Conservation (phyloP, 2,888 invertebrate genomes). For the Epistrophella euchroma region DNA sequence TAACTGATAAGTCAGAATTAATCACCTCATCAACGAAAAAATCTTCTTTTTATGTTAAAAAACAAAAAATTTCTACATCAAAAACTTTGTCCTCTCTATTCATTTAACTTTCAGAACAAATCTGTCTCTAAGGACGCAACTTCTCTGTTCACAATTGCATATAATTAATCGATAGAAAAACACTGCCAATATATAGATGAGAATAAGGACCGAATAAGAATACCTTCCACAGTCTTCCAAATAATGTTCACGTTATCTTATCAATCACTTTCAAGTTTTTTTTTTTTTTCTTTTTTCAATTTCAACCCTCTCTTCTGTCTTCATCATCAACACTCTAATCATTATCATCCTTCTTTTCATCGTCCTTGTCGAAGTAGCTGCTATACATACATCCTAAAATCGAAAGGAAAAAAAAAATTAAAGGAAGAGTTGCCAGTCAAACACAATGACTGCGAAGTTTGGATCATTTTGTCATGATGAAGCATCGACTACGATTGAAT, state of each 20-base stretch:
- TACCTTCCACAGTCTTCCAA: conserved; percentile 20
- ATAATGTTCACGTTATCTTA: conserved; percentile 22
- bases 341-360: conserved; percentile 47
- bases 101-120: conserved; percentile 7
- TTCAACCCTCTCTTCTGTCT: neutral
- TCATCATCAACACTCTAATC: conserved; percentile 41
- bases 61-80: neutral
- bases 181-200: neutral
- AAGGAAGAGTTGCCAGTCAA: conserved; percentile 36
- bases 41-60: neutral
- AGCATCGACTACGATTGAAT: conserved; percentile 66
- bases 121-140: conserved; percentile 8
- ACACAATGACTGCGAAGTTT: conserved; percentile 34
- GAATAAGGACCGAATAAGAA: conserved; percentile 1
- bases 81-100: conserved; percentile 1
- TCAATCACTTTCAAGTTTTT: conserved; percentile 26
- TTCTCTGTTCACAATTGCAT: conserved; percentile 28
- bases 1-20: conserved; percentile 8
- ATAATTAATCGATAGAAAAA: conserved; percentile 20
- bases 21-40: conserved; percentile 1
- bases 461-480: conserved; percentile 60
- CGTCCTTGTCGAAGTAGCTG: neutral
- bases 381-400: neutral
- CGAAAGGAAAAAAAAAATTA: neutral
- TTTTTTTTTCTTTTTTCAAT: conserved; percentile 11